A percentile compares a stretch with the other conserved stretches of the same genome.
These are phyloP conservation scores for Cartodere bifasciata DNA, from an alignment of 2,888 invertebrate genomes.

Conservation along the genomic window DNA sequence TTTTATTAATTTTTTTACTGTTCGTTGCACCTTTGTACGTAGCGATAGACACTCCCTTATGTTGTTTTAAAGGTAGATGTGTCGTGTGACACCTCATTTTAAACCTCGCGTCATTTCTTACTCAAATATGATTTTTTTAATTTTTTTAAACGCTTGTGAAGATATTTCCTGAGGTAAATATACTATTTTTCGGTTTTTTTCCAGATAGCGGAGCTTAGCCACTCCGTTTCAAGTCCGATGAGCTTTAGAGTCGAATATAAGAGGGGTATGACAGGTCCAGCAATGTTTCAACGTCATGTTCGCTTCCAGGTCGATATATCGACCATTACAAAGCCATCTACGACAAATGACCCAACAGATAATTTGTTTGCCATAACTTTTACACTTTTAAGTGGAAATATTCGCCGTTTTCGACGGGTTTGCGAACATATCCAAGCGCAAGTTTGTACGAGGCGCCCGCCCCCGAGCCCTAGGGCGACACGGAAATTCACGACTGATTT, in stretches of 20 bases:
- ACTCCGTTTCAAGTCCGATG: slow-evolving; percentile 96
- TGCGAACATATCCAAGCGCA: slow-evolving; percentile 93
- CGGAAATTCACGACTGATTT: slow-evolving; percentile 52
- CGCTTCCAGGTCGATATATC: slow-evolving; percentile 87
- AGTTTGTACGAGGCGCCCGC: slow-evolving; percentile 40
- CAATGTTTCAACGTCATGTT: slow-evolving; percentile 94
- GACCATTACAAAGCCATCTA: slow-evolving; percentile 68
- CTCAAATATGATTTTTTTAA: too few relatives aligned
- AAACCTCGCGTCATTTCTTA: too few relatives aligned
- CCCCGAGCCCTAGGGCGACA: slow-evolving; percentile 50
- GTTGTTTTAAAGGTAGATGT: too few relatives aligned
- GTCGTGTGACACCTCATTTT: too few relatives aligned
- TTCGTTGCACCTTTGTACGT: too few relatives aligned
- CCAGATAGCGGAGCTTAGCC: slow-evolving; percentile 90
- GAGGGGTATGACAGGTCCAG: slow-evolving; percentile 83
- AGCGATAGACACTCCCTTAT: too few relatives aligned
- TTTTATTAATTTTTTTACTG: too few relatives aligned
- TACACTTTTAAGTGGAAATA: slow-evolving; percentile 88
- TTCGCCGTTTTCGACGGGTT: slow-evolving; percentile 85
- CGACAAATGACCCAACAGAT: slow-evolving; percentile 57
- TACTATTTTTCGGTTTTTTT: slow-evolving; percentile 22
- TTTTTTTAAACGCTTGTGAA: too few relatives aligned
- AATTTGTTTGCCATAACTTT: slow-evolving; percentile 88
- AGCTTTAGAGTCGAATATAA: slow-evolving; percentile 98
- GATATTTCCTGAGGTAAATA: too few relatives aligned